A percentile compares a stretch with the other conserved stretches of the same genome.
Evolutionary conservation across 2,113 vertebrate species (phyloP).

Genomic region (Amphiprion ocellaris): DNA sequence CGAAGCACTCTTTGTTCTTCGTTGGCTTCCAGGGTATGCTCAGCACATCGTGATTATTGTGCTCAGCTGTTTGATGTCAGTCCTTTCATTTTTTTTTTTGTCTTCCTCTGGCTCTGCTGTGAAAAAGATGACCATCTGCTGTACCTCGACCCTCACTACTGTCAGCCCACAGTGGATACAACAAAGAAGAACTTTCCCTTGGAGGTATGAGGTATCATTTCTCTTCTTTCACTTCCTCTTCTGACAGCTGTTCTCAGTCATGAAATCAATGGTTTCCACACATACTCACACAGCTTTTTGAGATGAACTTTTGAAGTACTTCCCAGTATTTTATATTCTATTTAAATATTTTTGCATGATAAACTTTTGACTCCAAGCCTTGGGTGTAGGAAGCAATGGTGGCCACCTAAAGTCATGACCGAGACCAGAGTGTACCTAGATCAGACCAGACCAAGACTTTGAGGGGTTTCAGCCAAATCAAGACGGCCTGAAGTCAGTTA

Average conservation of each 20-base stretch:
- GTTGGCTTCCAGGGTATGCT: slow-evolving; percentile 91
- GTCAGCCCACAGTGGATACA: slow-evolving; percentile 89
- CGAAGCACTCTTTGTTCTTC: slow-evolving; percentile 92
- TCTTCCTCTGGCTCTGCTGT: not conserved
- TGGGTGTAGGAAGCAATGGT: no score
- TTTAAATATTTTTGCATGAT: no score
- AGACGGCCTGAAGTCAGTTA: no score
- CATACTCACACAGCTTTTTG: not conserved
- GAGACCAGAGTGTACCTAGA: no score
- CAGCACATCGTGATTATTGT: not conserved
- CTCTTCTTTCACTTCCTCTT: slow-evolving; percentile 11
- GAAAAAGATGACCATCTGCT: slow-evolving; percentile 88
- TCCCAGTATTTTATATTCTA: not conserved
- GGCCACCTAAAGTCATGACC: no score
- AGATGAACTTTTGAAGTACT: not conserved
- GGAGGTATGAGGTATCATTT: slow-evolving; percentile 80
- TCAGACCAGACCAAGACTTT: no score
- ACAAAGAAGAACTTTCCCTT: slow-evolving; percentile 85
- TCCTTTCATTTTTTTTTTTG: not conserved
- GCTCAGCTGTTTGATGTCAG: not conserved
- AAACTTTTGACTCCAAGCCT: no score
- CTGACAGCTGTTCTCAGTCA: not conserved
- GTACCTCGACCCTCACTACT: slow-evolving; percentile 94
- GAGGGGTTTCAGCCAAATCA: no score
- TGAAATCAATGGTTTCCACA: not conserved